A percentile compares a stretch with the other conserved stretches of the same genome.
These are phyloP conservation scores for Ondatra zibethicus DNA, from an alignment of 2,113 vertebrate genomes.

Conservation along the genomic window DNA sequence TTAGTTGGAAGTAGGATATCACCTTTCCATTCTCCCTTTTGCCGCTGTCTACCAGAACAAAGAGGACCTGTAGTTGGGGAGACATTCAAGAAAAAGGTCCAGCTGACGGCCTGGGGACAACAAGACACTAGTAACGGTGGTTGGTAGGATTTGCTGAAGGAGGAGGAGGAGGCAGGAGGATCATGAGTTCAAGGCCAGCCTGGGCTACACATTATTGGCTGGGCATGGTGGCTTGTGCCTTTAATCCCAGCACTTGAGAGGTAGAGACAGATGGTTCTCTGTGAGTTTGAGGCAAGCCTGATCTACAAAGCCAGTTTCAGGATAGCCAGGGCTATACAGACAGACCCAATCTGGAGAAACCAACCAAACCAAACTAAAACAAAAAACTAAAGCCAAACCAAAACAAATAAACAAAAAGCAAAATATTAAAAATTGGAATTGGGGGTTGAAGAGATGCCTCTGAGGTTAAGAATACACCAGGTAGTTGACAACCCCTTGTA, in stretches of 20 bases:
- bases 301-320: background rate
- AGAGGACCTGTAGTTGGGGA: constrained; percentile 90
- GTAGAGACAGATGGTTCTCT: background rate
- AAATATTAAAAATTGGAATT: background rate
- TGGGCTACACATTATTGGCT: background rate
- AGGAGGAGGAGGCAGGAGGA: background rate
- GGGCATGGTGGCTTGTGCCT: background rate
- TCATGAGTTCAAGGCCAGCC: background rate
- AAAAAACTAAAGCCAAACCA: background rate
- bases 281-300: background rate
- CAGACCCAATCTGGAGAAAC: background rate
- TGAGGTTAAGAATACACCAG: background rate
- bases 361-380: background rate
- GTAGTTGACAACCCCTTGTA: background rate
- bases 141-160: background rate
- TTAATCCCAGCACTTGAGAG: background rate
- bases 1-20: constrained; percentile 91
- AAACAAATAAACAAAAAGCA: background rate
- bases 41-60: constrained; percentile 91
- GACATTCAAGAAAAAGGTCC: constrained; percentile 47
- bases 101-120: background rate
- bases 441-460: background rate
- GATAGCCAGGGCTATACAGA: background rate
- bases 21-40: constrained; percentile 86
- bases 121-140: background rate